These are phyloP conservation scores for Melanotaenia parkinsoni DNA, from an alignment of 2,797 vertebrate genomes.

Conservation along the genomic window DNA sequence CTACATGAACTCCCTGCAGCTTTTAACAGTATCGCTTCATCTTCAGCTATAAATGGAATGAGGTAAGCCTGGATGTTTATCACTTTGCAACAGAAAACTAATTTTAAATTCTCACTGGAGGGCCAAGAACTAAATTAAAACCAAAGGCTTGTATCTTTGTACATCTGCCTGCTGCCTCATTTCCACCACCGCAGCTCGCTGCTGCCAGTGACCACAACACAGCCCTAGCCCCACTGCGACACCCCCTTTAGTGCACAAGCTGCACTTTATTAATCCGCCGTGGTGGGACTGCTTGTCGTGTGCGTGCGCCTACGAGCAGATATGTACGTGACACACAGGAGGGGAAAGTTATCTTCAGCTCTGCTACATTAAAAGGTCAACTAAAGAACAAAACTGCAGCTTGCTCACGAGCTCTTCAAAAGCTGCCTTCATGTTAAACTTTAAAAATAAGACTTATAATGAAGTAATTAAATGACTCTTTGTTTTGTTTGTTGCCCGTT, in stretches of 20 bases:
- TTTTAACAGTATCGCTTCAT: slow-evolving; percentile 35
- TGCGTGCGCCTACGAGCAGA: slow-evolving; percentile 11
- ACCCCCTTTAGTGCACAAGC: slow-evolving; percentile 1
- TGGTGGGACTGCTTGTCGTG: not conserved
- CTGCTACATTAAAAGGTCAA: slow-evolving; percentile 7
- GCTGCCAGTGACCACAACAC: slow-evolving; percentile 55
- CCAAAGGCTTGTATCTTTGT: slow-evolving; percentile 55
- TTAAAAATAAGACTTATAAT: not conserved
- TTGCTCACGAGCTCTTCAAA: slow-evolving; percentile 4
- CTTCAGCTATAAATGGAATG: slow-evolving; percentile 47
- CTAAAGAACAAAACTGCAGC: slow-evolving; percentile 6
- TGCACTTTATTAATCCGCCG: slow-evolving; percentile 39
- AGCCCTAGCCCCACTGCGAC: slow-evolving; percentile 18
- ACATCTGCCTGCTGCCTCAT: slow-evolving; percentile 43
- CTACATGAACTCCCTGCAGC: slow-evolving; percentile 8
- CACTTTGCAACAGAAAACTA: slow-evolving; percentile 39
- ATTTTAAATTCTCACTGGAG: slow-evolving; percentile 31
- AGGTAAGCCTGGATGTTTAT: slow-evolving; percentile 52
- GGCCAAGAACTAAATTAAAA: slow-evolving; percentile 59
- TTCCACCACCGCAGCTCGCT: slow-evolving; percentile 14
- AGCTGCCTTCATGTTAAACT: not conserved
- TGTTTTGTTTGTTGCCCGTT: not conserved
- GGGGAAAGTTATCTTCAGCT: slow-evolving; percentile 10
- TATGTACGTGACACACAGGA: slow-evolving; percentile 10
- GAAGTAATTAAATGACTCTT: not conserved